Conservation (phyloP, 2,888 invertebrate species). For the Erannis defoliaria region DNA sequence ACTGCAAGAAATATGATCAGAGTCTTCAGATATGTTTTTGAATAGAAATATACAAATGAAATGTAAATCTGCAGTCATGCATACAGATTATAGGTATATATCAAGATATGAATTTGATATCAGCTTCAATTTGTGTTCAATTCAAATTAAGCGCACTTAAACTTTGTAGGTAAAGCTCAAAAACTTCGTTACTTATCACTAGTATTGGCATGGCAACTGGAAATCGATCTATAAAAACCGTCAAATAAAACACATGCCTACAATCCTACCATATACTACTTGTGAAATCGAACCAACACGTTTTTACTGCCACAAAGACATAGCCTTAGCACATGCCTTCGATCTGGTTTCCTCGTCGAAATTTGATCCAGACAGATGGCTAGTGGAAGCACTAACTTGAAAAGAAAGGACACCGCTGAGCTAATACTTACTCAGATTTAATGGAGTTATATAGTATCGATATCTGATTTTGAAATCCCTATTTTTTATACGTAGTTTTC, state of each 20-base stretch:
- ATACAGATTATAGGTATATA: too few species aligned
- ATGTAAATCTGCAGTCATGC: too few species aligned
- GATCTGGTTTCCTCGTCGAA: constrained; percentile 59
- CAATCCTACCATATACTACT: constrained; percentile 58
- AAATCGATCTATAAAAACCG: constrained; percentile 48
- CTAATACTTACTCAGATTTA: constrained; percentile 34
- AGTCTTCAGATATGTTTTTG: too few species aligned
- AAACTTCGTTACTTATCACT: constrained; percentile 17
- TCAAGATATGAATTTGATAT: too few species aligned
- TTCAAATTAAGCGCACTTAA: neutral
- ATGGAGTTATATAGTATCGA: constrained; percentile 1
- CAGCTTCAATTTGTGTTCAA: too few species aligned
- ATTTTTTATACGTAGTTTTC: too few species aligned
- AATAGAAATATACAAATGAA: too few species aligned
- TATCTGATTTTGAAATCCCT: too few species aligned
- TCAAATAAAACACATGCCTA: constrained; percentile 64
- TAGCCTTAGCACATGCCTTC: constrained; percentile 68
- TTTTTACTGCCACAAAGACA: constrained; percentile 33
- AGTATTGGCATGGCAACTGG: constrained; percentile 28
- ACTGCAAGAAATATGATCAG: neutral
- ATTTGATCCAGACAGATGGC: constrained; percentile 64
- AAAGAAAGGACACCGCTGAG: constrained; percentile 27
- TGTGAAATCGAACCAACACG: constrained; percentile 59
- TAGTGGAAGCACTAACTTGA: constrained; percentile 41
- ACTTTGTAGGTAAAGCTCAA: constrained; percentile 4